Evolutionary conservation across 2,113 vertebrate species (phyloP).

Genomic region (Nerophis ophidion): DNA sequence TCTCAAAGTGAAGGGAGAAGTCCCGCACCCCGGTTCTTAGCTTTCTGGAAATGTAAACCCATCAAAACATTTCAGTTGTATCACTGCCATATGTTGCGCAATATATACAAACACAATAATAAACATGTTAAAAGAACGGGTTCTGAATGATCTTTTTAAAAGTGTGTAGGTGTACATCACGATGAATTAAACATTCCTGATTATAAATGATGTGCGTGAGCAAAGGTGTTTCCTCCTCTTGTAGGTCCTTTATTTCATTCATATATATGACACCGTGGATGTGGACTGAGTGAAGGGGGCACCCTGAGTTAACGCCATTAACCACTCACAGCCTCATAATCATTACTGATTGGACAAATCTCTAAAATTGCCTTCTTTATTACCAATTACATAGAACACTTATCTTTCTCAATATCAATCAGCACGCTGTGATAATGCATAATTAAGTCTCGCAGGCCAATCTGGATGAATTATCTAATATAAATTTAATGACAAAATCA

Average conservation of each 20-base stretch:
- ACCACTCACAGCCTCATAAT: constrained; percentile 65
- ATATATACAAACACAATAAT: no score
- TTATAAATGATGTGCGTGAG: constrained; percentile 14
- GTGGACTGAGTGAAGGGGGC: constrained; percentile 53
- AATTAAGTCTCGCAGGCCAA: constrained; percentile 68
- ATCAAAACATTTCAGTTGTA: no score
- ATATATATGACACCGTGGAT: constrained; percentile 48
- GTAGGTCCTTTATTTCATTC: constrained; percentile 40
- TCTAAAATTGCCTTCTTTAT: constrained; percentile 70
- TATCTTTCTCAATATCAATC: constrained; percentile 97
- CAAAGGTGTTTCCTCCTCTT: constrained; percentile 43
- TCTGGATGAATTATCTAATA: constrained; percentile 69
- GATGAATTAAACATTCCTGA: neutral
- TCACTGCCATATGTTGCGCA: no score
- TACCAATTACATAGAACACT: constrained; percentile 74
- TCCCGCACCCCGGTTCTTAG: no score
- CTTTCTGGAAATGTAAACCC: no score
- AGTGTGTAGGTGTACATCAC: no score
- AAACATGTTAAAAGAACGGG: neutral
- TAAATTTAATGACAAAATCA: constrained; percentile 70
- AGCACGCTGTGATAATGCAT: constrained; percentile 83
- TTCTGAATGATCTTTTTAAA: neutral
- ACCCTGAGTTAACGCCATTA: constrained; percentile 68
- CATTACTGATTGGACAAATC: constrained; percentile 72
- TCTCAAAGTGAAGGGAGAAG: no score